A percentile compares a stretch with the other conserved stretches of the same genome.
Evolutionary conservation across 2,113 vertebrate genomes (phyloP).

Genomic region (Hucho hucho): DNA sequence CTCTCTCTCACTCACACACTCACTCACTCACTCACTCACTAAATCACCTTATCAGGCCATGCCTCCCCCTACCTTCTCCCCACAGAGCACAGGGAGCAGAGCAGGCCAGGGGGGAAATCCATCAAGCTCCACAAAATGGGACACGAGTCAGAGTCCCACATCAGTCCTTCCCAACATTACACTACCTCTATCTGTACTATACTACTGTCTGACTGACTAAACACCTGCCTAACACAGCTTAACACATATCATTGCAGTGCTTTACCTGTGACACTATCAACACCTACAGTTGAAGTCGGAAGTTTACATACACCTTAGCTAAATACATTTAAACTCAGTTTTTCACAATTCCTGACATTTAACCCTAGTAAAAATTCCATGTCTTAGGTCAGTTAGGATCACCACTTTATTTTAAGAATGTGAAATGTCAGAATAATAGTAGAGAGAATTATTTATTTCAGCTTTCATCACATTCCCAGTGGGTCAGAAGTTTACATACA

Average conservation of each 20-base stretch:
- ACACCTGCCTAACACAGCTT: background rate
- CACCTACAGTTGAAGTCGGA: too few relatives aligned
- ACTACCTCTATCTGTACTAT: background rate
- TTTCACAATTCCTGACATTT: too few relatives aligned
- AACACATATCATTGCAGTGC: background rate
- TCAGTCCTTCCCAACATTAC: constrained; percentile 47
- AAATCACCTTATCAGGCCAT: constrained; percentile 75
- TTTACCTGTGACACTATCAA: background rate
- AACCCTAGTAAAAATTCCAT: too few relatives aligned
- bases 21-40: constrained; percentile 12
- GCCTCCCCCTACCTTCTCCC: constrained; percentile 65
- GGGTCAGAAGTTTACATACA: too few relatives aligned
- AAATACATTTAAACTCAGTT: too few relatives aligned
- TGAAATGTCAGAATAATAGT: too few relatives aligned
- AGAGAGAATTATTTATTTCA: too few relatives aligned
- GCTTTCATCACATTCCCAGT: too few relatives aligned
- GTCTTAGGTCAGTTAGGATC: too few relatives aligned
- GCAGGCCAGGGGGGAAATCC: constrained; percentile 69
- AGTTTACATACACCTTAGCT: too few relatives aligned
- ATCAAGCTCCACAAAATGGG: constrained; percentile 72
- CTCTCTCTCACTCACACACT: background rate
- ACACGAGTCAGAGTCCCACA: constrained; percentile 70
- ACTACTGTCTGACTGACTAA: background rate
- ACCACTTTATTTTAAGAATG: too few relatives aligned
- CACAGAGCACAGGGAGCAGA: constrained; percentile 72